Base-by-base conservation (phyloP, 2,113 vertebrate genomes). In the Cinclus mexicanus region DNA sequence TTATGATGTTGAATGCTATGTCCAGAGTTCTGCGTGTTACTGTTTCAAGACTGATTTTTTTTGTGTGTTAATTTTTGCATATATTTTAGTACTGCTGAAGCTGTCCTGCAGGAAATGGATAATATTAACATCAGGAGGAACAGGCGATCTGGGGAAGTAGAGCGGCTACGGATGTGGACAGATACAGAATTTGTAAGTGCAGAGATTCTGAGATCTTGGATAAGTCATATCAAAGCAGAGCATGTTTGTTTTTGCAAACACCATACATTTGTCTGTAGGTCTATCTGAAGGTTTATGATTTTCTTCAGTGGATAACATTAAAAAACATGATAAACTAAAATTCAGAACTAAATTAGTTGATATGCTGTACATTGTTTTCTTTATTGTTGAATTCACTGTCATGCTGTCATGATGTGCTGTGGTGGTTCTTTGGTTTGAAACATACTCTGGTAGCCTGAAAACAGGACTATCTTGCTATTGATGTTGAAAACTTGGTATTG, bases 61-160 rank as follows among this genome's bases (percentile, higher is more conserved):
- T 53, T 76, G 77, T 59, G 29, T 69, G 19, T 80, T 68, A 83
- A 89, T 53, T 78, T n/a, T 93, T 94, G 21, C 59, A 12, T 89
- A 0, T 80, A 13, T 89, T 95, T 33, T 79, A 99, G 99, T 96
- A 99, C 99, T 95, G 99, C 99, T 21, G 99, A 99, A 97, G 99
- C 99, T 81, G 99, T 99, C 63, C 98, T 99, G 7, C 99, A 99
- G 96, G 99, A 99, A 98, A 99, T 99, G 99, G 99, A 99, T 97
- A 99, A 99, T 96, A 99, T 99, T 98, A 99, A 99, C 97, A 99
- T 99, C 96, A 97, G 99, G 89, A 98, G 99, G 94, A 99, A 98
- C 69, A 98, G 98, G 83, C 86, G 98, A 50, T 98, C 98, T 69
- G 98, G 99, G 33, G 99, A 99, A 96, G 99, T 99, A 84, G 99